These are phyloP conservation scores for Cyclargus thomasi DNA, from an alignment of 1,140 invertebrate species.

Conservation along the genomic window DNA sequence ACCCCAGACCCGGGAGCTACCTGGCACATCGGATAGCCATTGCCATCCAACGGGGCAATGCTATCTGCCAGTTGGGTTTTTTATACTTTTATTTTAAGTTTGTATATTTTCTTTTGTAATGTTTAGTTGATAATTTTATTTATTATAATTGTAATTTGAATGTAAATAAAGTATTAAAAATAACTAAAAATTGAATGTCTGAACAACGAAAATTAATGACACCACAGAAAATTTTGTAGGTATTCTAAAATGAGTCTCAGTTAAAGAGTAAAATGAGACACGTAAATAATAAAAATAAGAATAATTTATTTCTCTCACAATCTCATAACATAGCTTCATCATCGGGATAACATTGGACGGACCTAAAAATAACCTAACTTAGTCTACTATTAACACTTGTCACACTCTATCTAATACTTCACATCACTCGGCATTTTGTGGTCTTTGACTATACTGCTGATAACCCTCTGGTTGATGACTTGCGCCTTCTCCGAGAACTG, in stretches of 20 bases:
- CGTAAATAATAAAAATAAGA: neutral
- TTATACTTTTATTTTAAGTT: too few relatives aligned
- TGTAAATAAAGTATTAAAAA: too few relatives aligned
- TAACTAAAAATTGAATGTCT: too few relatives aligned
- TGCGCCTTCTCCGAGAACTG: conserved; percentile 78
- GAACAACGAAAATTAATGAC: too few relatives aligned
- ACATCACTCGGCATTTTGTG: neutral
- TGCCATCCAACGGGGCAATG: too few relatives aligned
- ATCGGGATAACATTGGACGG: neutral
- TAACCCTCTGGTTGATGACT: conserved; percentile 6
- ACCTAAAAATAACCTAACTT: neutral
- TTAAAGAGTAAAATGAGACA: neutral
- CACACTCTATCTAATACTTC: neutral
- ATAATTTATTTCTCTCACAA: neutral
- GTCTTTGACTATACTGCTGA: neutral
- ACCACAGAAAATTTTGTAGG: too few relatives aligned
- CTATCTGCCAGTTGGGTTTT: too few relatives aligned
- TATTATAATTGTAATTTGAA: too few relatives aligned
- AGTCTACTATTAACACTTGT: neutral
- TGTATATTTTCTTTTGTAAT: too few relatives aligned
- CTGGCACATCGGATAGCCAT: too few relatives aligned
- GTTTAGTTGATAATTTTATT: too few relatives aligned
- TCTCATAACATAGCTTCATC: neutral
- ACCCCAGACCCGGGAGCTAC: too few relatives aligned
- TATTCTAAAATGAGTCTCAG: neutral